Conservation (phyloP, 2,113 vertebrate genomes). For the Anarhynchus alexandrinus region DNA sequence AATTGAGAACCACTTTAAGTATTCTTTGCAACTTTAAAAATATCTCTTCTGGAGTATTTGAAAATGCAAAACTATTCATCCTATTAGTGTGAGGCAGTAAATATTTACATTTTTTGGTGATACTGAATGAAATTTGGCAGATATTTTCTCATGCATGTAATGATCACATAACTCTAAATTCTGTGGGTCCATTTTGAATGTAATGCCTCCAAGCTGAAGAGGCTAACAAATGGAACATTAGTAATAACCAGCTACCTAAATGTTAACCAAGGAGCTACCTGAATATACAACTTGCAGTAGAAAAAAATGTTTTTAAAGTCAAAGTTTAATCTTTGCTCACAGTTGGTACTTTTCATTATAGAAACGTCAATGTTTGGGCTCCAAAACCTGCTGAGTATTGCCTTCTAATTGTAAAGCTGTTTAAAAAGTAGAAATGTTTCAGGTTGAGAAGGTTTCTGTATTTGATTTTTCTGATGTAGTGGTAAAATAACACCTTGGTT, state of each 20-base stretch:
- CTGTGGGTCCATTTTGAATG: background rate
- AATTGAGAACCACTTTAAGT: rapidly evolving
- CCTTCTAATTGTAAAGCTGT: background rate
- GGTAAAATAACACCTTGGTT: background rate
- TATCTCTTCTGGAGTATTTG: background rate
- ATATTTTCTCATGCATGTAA: rapidly evolving
- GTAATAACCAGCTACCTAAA: background rate
- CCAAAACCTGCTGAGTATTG: background rate
- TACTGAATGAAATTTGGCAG: background rate
- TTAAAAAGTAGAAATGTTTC: background rate
- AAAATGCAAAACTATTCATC: background rate
- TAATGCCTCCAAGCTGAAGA: background rate
- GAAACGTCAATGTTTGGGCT: background rate
- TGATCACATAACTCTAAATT: background rate
- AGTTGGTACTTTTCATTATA: background rate
- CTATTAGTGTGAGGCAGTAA: background rate
- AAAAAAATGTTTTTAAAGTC: background rate
- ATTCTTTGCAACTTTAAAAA: background rate
- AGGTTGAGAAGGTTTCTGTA: background rate
- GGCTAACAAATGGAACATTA: background rate
- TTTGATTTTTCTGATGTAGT: background rate
- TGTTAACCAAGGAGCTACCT: background rate
- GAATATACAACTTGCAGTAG: background rate
- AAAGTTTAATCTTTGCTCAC: background rate
- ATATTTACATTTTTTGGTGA: background rate